A percentile compares a stretch with the other conserved stretches of the same genome.
phyloP scores from a whole-genome alignment of 30 jellyfish, hydroid and myxozoan species.

The Aurelia aurita complex sp. Pacific region DNA sequence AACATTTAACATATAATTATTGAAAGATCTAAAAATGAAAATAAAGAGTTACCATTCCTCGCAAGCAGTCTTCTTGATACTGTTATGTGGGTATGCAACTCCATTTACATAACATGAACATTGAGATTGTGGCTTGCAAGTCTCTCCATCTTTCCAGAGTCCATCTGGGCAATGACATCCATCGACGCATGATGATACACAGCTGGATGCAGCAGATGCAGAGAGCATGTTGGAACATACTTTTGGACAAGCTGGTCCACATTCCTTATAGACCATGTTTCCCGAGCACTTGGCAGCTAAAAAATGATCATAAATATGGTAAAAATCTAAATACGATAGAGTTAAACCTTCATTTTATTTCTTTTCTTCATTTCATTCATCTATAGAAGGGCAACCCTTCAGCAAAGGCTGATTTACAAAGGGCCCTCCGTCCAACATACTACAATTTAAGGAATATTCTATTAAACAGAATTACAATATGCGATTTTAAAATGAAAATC shows the following conservation, averaged over 20 bases:
- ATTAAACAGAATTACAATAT: too few relatives aligned
- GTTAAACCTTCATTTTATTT: too few relatives aligned
- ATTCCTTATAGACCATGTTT: slow-evolving; percentile 71
- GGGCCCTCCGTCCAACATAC: too few relatives aligned
- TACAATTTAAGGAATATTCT: too few relatives aligned
- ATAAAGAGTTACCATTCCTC: slow-evolving; percentile 85
- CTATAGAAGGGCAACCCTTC: too few relatives aligned
- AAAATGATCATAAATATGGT: neutral
- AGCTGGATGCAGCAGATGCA: slow-evolving; percentile 46
- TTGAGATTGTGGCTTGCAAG: slow-evolving; percentile 76
- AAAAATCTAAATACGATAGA: too few relatives aligned
- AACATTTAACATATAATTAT: too few relatives aligned
- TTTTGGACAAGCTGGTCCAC: slow-evolving; percentile 99
- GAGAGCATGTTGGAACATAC: slow-evolving; percentile 81
- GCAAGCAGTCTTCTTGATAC: slow-evolving; percentile 76
- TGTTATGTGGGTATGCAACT: slow-evolving; percentile 79
- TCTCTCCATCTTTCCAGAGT: slow-evolving; percentile 75
- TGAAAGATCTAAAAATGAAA: neutral
- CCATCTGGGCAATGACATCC: slow-evolving; percentile 96
- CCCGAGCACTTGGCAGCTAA: slow-evolving; percentile 89
- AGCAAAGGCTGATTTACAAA: too few relatives aligned
- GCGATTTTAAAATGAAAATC: too few relatives aligned
- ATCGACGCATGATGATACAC: slow-evolving; percentile 89
- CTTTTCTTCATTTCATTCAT: too few relatives aligned
- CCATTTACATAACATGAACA: slow-evolving; percentile 93